A percentile compares a stretch with the other conserved stretches of the same genome.
phyloP scores from a whole-genome alignment of 2,888 invertebrate species.

The Mesorhabditis belari region DNA sequence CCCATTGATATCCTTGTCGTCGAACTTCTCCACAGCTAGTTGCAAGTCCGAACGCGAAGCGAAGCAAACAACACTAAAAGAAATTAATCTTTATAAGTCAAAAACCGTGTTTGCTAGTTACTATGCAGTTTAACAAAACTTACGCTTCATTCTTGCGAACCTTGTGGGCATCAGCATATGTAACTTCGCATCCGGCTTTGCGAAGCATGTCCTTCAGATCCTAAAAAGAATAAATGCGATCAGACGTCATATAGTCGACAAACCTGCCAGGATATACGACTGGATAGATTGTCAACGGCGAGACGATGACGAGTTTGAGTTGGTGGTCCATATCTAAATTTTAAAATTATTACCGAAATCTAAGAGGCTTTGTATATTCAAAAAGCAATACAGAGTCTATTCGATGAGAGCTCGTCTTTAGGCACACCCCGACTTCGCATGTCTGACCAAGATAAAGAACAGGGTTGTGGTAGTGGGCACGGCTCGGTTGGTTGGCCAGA shows the following conservation, averaged over 20 bases:
- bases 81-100: too few species aligned
- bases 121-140: conserved; percentile 31
- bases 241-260: too few species aligned
- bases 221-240: conserved; percentile 57
- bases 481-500: too few species aligned
- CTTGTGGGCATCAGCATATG: conserved; percentile 96
- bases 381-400: too few species aligned
- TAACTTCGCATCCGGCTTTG: conserved; percentile 89
- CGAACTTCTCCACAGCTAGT: conserved; percentile 89
- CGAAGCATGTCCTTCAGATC: conserved; percentile 99
- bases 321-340: conserved; percentile 84
- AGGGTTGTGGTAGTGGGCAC: too few species aligned
- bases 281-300: conserved; percentile 93
- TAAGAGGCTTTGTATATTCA: too few species aligned
- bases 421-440: too few species aligned
- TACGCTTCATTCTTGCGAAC: conserved; percentile 72
- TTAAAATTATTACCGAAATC: too few species aligned
- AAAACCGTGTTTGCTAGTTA: too few species aligned
- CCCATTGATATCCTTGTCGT: conserved; percentile 92
- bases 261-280: conserved; percentile 98
- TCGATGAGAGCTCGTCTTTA: too few species aligned
- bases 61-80: conserved; percentile 85
- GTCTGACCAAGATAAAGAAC: too few species aligned
- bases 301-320: conserved; percentile 92
- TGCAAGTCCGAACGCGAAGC: conserved; percentile 89